Conservation (phyloP, 2,888 invertebrate genomes). For the Drosophila borborema region DNA sequence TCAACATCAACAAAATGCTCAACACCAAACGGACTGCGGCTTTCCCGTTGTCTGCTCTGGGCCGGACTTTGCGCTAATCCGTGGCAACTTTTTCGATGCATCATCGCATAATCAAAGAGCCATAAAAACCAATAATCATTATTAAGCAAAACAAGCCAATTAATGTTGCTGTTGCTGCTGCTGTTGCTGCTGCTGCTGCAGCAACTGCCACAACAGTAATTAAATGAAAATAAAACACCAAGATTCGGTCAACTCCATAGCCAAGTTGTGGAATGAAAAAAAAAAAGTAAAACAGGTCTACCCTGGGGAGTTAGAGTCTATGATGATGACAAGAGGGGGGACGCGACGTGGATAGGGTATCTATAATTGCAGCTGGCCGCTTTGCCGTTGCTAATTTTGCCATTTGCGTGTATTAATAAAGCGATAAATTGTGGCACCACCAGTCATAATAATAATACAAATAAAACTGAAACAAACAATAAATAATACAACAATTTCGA, state of each 20-base stretch:
- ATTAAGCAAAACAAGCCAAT: conserved; percentile 80
- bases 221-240: conserved; percentile 78
- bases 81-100: conserved; percentile 71
- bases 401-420: conserved; percentile 75
- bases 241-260: conserved; percentile 69
- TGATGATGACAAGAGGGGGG: not conserved
- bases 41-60: conserved; percentile 48
- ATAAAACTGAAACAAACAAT: not conserved
- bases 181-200: conserved; percentile 26
- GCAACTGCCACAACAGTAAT: conserved; percentile 58
- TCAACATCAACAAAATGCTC: conserved; percentile 57
- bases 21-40: conserved; percentile 26
- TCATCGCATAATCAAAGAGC: conserved; percentile 80
- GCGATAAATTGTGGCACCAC: conserved; percentile 61
- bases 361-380: conserved; percentile 55
- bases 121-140: conserved; percentile 80
- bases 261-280: conserved; percentile 29
- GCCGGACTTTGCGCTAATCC: conserved; percentile 55
- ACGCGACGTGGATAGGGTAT: conserved; percentile 2
- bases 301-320: conserved; percentile 23
- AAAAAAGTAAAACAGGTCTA: conserved; percentile 61
- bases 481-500: conserved; percentile 14
- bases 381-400: conserved; percentile 63
- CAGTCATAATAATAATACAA: conserved; percentile 25
- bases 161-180: conserved; percentile 57